Base-by-base conservation (phyloP, 2,888 invertebrate species). In the Schrankia costaestrigalis region DNA sequence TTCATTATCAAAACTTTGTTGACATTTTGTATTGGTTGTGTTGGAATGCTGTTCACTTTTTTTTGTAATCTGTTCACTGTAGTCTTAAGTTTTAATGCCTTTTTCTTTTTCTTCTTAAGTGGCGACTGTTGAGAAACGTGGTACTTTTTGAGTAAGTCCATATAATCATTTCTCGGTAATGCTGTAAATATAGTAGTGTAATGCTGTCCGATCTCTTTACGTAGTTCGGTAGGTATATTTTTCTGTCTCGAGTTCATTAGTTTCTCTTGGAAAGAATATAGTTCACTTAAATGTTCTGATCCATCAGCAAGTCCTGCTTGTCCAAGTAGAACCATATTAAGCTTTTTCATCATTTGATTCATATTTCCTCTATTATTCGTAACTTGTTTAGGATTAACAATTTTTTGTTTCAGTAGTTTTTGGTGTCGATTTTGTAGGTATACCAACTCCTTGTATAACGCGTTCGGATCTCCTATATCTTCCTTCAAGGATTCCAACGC, bases 241-340 rank as follows among this genome's bases (percentile, higher is more conserved):
- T 75, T 75, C 9, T 68, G 59, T 23, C 66, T 65, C 3, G 50
- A 66, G 35, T 72, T 71, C 9, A 72, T 74, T 1, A 89, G 56
- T 50, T 69, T 73, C 27, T 74, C 57, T 22, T 78, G 70, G 11
- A 85, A 68, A 0, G 67, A 43, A 26, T 82, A 48, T 10, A 91
- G 60, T 42, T 83, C 76, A 2, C 65, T 78, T 12, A 91, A 58
- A 54, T 89, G 89, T 38, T 62, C 53, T 0, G 71, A 56, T 1
- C 91, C 91, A 35, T 88, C 83, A 2, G 76, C 76, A 11, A 91
- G 79, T 0, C 91, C 91, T 0, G 89, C 89, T 63, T 91, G 90
- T 0, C 91, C 91, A 3, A 91, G 64, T 3, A 91, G 69, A 17
- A 91, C 82, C 83, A 90, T 90, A 53, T 91, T 91, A 1, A 91